Evolutionary conservation across 92 coral and sea anemone species (phyloP), one percentile per base, ranked within the genome.

Genomic region (Hydrozoanthus gracilis): DNA sequence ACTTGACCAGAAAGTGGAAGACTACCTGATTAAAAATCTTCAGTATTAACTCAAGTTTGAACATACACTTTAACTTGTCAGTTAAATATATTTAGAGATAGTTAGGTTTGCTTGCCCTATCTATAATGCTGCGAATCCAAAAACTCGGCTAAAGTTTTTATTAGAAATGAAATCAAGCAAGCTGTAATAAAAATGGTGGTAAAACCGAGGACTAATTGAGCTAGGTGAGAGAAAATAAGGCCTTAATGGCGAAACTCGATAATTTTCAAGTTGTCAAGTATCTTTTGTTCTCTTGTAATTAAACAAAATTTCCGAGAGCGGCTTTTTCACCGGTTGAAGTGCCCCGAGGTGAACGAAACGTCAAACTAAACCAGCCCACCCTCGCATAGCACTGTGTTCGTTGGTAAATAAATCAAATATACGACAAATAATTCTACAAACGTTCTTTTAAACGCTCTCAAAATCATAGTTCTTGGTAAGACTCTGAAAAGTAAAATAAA

Each of bases 211-310:
- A 27, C 39, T 27, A 27, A 27, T 27, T 27, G 39, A 27, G 39
- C 39, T 27, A 27, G 39, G 39, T 27, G 39, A 27, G 39, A 27
- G 39, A 27, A 27, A 27, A 27, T 27, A 27, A 27, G 39, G 39
- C 39, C 39, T 27, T 27, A 27, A 27, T 27, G 69, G 8, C n/a
- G 27, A n/a, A 4, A 7, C 27, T 35, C 18, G 72, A 20, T 67
- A 45, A 7, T 67, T 67, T 67, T 67, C 72, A 67, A 16, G 35
- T 66, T 64, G 69, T n/a, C 69, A 64, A 64, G 27, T 13, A 0
- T 39, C 35, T 67, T 67, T 74, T 74, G 61, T 74, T 74, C 60
- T 48, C 45, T 74, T 49, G 44, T 15, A 50, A 74, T 74, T 50
- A 51, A 74, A 47, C n/a, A 16, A 74, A 7, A 45, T 50, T 74